phyloP scores from a whole-genome alignment of 2,113 vertebrate genomes.

The Recurvirostra avosetta region DNA sequence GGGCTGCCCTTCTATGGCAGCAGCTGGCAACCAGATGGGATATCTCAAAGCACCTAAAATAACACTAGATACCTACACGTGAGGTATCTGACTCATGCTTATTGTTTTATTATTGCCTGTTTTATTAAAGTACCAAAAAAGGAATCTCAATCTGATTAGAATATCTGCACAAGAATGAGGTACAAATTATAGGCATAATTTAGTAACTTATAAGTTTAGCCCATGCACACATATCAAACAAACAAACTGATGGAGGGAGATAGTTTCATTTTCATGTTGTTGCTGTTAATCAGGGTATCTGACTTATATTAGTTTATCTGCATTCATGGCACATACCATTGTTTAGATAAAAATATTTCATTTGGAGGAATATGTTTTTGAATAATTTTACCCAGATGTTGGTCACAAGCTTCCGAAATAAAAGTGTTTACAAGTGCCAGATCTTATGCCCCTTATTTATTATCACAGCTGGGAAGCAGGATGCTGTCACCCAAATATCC shows the following conservation, averaged over 20 bases:
- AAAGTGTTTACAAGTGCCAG: background rate
- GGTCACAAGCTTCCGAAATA: background rate
- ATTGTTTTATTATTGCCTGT: background rate
- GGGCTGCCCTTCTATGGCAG: background rate
- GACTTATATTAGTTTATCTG: background rate
- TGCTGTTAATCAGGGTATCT: background rate
- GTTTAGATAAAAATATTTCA: conserved; percentile 5
- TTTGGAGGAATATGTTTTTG: background rate
- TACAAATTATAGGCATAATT: background rate
- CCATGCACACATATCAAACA: background rate
- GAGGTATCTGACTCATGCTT: background rate
- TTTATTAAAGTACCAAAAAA: background rate
- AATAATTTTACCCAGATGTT: conserved; percentile 33
- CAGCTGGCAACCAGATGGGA: background rate
- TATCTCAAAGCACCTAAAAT: background rate
- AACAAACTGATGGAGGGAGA: background rate
- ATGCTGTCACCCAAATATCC: background rate
- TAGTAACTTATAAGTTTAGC: background rate
- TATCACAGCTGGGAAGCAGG: conserved; percentile 25
- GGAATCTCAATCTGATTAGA: background rate
- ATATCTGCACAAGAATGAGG: background rate
- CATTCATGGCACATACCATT: background rate
- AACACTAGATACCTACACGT: background rate
- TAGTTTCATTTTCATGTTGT: background rate
- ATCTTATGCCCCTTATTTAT: conserved; percentile 22